Base-by-base conservation (phyloP, 2,888 invertebrate genomes). In the Alitta virens region DNA sequence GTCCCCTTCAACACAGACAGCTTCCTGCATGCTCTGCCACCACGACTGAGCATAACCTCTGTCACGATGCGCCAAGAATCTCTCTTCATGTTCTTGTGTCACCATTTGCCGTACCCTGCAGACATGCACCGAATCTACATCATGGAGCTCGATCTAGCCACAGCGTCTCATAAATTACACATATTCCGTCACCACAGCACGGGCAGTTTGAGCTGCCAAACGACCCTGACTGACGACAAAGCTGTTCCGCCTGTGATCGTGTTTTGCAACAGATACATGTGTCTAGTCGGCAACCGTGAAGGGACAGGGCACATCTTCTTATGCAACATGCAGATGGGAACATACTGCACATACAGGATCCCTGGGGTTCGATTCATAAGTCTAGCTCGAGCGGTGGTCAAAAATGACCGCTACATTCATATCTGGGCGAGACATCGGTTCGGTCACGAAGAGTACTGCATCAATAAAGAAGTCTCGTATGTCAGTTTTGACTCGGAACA, bases 391-490 rank as follows among this genome's bases (percentile, higher is more conserved):
- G 75, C 74, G 38, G 72, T 74, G 23, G 75, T 76, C 5, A 74
- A 72, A 58, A 72, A 72, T 59, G 74, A 78, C 56, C 64, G 75
- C 9, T 72, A 72, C 56, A 71, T 79, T 24, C 78, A 74, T 63
- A 64, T 79, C 21, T 79, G 79, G 79, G 77, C 72, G 52, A 65
- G 79, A 49, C 77, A 76, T 58, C 65, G 79, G 21, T 78, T 77
- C 42, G 79, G 79, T 5, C 78, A 77, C 9, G 79, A 79, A 61
- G 79, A 78, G 62, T 78, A 78, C 64, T 76, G 77, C 60, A 77
- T 79, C 33, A 76, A 78, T 60, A 78, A 78, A 60, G 76, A 76
- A 16, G 74, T 77, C 5, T 74, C 76, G 5, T 79, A 78, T 72
- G 74, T 74, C 3, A 71, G 75, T 66, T 79, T 79, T 71, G 76